Evolutionary conservation across 2,888 invertebrate species (phyloP).

Genomic region (Stenodera caucasica): DNA sequence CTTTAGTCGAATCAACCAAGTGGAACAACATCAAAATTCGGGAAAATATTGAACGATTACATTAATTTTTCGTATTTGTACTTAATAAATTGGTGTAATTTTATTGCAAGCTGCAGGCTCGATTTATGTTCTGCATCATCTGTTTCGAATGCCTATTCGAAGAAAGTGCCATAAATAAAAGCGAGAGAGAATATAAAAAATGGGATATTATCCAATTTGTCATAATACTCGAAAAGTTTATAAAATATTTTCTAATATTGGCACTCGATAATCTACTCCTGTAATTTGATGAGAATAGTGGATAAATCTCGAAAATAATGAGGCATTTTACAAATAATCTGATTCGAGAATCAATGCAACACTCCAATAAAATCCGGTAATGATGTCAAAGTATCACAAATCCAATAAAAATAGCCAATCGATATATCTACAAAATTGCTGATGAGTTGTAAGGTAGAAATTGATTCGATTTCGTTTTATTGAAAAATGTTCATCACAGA

Average conservation of each 20-base stretch:
- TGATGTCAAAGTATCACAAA: too few species aligned
- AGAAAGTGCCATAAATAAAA: conserved; percentile 23
- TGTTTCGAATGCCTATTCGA: conserved; percentile 25
- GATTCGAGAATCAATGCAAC: too few species aligned
- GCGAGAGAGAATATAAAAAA: conserved; percentile 20
- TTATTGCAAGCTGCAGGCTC: conserved; percentile 21
- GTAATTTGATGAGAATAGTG: too few species aligned
- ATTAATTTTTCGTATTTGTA: neutral
- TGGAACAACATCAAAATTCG: neutral
- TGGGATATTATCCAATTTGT: conserved; percentile 25
- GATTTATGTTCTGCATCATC: conserved; percentile 28
- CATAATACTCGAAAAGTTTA: conserved; percentile 16
- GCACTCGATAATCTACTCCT: too few species aligned
- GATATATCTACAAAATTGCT: too few species aligned
- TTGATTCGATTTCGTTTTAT: too few species aligned
- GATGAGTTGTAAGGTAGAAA: too few species aligned
- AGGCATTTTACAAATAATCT: too few species aligned
- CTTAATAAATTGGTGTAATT: neutral
- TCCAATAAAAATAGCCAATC: too few species aligned
- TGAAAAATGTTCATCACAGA: neutral
- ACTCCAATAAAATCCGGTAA: too few species aligned
- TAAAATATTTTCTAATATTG: conserved; percentile 14
- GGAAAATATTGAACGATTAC: neutral
- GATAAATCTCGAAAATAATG: too few species aligned
- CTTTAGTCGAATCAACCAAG: too few species aligned